A percentile compares a stretch with the other conserved stretches of the same genome.
These are phyloP conservation scores for Aurelia sp. DNA, from an alignment of 30 jellyfish, hydroid and myxozoan species.

Conservation along the genomic window DNA sequence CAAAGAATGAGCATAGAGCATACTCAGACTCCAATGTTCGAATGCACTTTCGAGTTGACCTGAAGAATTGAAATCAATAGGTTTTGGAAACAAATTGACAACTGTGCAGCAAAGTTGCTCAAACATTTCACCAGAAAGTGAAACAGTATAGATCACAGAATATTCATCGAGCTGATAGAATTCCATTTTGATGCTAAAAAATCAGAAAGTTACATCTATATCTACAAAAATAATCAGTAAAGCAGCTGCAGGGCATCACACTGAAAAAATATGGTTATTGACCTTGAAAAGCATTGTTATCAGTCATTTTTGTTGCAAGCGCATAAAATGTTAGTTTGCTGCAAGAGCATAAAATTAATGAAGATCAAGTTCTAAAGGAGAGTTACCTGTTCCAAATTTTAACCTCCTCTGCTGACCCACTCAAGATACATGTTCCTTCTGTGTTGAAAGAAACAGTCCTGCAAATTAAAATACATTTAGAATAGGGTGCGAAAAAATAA, in stretches of 20 bases:
- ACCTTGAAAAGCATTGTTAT: no score
- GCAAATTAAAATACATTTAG: neutral
- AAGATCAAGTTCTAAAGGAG: neutral
- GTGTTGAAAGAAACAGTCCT: slow-evolving; percentile 88
- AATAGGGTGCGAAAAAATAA: neutral
- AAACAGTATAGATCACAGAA: no score
- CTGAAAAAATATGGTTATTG: no score
- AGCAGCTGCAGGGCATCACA: no score
- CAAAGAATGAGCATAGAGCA: slow-evolving; percentile 86
- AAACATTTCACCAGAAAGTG: no score
- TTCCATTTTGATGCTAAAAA: no score
- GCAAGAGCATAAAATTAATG: neutral
- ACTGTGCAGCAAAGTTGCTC: no score
- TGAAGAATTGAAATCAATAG: neutral
- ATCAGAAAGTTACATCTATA: no score
- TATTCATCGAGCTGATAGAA: no score
- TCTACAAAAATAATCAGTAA: no score
- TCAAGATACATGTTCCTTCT: slow-evolving; percentile 86
- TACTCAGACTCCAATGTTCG: slow-evolving; percentile 93
- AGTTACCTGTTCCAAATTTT: slow-evolving; percentile 95
- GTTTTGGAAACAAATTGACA: no score
- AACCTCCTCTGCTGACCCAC: slow-evolving; percentile 94
- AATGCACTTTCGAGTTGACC: slow-evolving; percentile 87
- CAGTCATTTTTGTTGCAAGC: no score
- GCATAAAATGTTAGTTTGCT: neutral